Percentiles rank a stretch among this genome's conserved stretches.
Conservation (phyloP, 2,888 invertebrate species). For the Cerceris ruficornis region DNA sequence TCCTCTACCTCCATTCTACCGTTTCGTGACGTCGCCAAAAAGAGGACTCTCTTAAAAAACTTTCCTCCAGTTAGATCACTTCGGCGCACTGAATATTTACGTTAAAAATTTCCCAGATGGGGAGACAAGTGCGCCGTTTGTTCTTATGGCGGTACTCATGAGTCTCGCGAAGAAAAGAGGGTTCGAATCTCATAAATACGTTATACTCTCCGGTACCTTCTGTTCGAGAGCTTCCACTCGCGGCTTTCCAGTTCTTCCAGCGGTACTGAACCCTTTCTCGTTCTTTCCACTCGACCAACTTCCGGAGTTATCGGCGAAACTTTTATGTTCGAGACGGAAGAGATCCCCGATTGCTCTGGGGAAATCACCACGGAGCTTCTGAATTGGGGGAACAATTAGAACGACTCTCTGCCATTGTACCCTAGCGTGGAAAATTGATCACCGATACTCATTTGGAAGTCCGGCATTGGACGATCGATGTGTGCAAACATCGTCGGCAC, state of each 20-base stretch:
- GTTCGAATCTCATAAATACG: slow-evolving; percentile 56
- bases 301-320: slow-evolving; percentile 58
- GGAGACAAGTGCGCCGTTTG: slow-evolving; percentile 6
- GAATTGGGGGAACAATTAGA: slow-evolving; percentile 56
- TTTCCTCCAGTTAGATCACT: not conserved
- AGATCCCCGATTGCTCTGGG: slow-evolving; percentile 56
- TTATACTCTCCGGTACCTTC: slow-evolving; percentile 21
- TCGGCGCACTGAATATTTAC: slow-evolving; percentile 28
- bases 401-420: slow-evolving; percentile 29
- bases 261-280: slow-evolving; percentile 17
- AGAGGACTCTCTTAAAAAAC: slow-evolving; percentile 16
- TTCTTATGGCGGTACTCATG: slow-evolving; percentile 13
- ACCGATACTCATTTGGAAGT: slow-evolving; percentile 9
- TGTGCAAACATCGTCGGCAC: no score
- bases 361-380: slow-evolving; percentile 54
- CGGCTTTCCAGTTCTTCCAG: slow-evolving; percentile 24
- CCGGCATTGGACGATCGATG: no score
- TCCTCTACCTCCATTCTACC: not conserved
- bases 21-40: not conserved
- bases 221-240: slow-evolving; percentile 28
- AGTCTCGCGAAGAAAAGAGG: slow-evolving; percentile 20
- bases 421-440: slow-evolving; percentile 11
- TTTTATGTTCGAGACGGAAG: slow-evolving; percentile 42
- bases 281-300: slow-evolving; percentile 32
- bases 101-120: slow-evolving; percentile 22